These are phyloP conservation scores for Copsychus sechellarum DNA, from an alignment of 2,113 vertebrate genomes.

Conservation along the genomic window DNA sequence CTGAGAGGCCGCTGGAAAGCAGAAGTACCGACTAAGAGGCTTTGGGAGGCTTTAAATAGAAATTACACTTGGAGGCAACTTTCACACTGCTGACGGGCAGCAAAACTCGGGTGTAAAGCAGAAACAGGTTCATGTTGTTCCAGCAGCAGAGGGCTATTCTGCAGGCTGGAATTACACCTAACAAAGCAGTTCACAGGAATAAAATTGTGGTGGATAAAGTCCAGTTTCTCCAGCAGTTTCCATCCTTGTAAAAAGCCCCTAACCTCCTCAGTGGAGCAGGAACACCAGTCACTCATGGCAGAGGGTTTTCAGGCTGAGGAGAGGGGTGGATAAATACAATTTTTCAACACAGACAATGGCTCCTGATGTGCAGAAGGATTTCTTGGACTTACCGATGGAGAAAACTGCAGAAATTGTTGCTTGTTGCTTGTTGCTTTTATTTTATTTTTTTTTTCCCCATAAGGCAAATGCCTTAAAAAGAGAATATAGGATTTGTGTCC, in stretches of 20 bases:
- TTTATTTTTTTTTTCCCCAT: neutral
- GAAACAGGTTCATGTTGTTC: neutral
- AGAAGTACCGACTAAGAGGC: neutral
- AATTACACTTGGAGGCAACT: neutral
- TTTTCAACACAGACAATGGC: neutral
- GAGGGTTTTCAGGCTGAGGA: neutral
- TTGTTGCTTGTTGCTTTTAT: too few species aligned
- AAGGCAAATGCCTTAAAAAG: neutral
- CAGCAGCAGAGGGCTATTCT: neutral
- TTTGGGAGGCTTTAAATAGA: slow-evolving; percentile 12
- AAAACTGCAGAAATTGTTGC: neutral
- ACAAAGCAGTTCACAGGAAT: neutral
- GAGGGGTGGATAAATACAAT: slow-evolving; percentile 4
- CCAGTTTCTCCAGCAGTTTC: neutral
- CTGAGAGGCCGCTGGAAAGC: neutral
- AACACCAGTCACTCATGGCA: neutral
- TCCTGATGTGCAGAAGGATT: neutral
- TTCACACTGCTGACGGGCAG: neutral
- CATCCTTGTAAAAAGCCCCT: neutral
- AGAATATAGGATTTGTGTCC: neutral
- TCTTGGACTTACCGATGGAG: neutral
- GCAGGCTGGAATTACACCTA: neutral
- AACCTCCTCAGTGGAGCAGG: neutral
- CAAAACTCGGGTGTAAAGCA: neutral
- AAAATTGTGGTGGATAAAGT: neutral